Evolutionary conservation across 2,113 vertebrate species (phyloP).

Genomic region (Sapayoa aenigma): DNA sequence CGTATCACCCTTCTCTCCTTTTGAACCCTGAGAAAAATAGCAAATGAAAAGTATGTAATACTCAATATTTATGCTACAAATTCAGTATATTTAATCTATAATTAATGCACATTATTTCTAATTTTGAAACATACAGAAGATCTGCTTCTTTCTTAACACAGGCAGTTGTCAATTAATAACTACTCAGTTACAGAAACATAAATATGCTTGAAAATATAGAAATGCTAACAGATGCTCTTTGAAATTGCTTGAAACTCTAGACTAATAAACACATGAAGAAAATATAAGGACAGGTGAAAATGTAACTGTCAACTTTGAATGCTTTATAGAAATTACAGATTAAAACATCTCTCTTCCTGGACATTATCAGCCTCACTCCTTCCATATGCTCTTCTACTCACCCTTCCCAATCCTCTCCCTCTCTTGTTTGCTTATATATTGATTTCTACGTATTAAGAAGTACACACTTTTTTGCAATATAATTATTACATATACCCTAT

Average conservation of each 20-base stretch:
- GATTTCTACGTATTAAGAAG: not conserved
- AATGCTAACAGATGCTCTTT: not conserved
- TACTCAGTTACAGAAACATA: not conserved
- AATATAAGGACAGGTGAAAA: not conserved
- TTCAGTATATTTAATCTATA: not conserved
- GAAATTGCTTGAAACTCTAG: not conserved
- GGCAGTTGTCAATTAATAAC: not conserved
- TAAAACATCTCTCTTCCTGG: not conserved
- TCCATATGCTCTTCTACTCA: not conserved
- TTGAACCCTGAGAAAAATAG: conserved; percentile 81
- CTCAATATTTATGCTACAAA: not conserved
- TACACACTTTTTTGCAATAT: not conserved
- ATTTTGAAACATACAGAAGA: not conserved
- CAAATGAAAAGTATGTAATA: not conserved
- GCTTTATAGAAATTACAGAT: not conserved
- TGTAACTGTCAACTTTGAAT: not conserved
- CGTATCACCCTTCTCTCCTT: conserved; percentile 81
- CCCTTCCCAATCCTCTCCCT: not conserved
- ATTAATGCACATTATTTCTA: not conserved
- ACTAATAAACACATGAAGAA: not conserved
- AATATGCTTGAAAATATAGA: not conserved
- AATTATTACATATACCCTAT: not conserved
- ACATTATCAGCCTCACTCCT: not conserved
- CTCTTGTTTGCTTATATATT: accelerated
- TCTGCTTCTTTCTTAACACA: not conserved